Evolutionary conservation across 2,888 invertebrate genomes (phyloP), one percentile per base, ranked within the genome.

Genomic region (Coelinius sp.): DNA sequence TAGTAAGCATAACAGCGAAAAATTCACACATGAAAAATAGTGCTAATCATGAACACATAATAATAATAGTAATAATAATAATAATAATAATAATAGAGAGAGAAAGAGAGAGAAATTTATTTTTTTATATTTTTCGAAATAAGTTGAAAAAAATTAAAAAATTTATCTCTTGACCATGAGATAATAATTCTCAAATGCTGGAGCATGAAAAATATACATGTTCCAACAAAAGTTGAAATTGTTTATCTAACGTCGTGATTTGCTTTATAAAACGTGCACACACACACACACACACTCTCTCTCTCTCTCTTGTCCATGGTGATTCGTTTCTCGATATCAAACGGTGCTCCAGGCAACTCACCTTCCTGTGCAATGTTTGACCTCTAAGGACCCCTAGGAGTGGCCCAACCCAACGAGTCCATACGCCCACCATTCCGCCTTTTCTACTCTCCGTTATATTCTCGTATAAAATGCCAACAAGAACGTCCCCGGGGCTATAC

Each of bases 291-390:
- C n/a, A n/a, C n/a, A n/a, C n/a, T n/a, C n/a, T n/a, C n/a, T n/a
- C n/a, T n/a, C 65, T 64, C 68, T 65, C 59, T 68, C 70, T 70
- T 71, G 63, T 77, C 75, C 77, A 80, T 75, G 80, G 83, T 84
- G 85, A 82, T 85, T 85, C 83, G 84, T 82, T 85, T 79, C 81
- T 85, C 83, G 85, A 85, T 85, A 85, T 85, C 85, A 84, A 59
- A 82, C 81, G 83, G 78, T 82, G 85, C 85, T 85, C 82, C 81
- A 78, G 84, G 85, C 85, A 79, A 83, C 79, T 85, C 83, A 83
- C 83, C 83, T 82, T 83, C 81, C 80, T 81, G 83, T n/a, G 80
- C 46, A 49, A 82, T 80, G 79, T 80, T 80, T 84, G 84, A 85
- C 85, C 84, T 84, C 84, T 75, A 80, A 80, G 82, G 83, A 84